Percentiles rank a stretch among this genome's conserved stretches.
phyloP scores from a whole-genome alignment of 2,797 vertebrate species.

The Ptychadena robeensis region DNA sequence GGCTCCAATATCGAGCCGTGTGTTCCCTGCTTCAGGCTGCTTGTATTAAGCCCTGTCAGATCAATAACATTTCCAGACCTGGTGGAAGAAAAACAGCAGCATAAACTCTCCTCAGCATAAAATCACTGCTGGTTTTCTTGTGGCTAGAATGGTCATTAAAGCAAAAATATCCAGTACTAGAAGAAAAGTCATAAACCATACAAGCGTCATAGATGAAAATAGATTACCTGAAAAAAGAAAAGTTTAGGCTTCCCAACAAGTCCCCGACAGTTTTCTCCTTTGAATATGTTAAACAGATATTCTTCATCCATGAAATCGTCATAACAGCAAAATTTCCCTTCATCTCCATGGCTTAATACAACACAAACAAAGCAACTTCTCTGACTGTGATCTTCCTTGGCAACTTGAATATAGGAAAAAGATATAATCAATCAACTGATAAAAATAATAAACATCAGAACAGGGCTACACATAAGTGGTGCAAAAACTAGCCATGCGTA shows the following conservation, averaged over 20 bases:
- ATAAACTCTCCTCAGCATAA: no score
- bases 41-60: no score
- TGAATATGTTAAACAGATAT: constrained; percentile 72
- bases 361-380: constrained; percentile 76
- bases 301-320: constrained; percentile 74
- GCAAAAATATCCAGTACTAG: no score
- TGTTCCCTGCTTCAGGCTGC: no score
- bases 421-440: constrained; percentile 44
- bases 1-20: no score
- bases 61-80: no score
- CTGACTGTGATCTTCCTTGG: constrained; percentile 77
- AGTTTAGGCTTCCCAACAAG: constrained; percentile 80
- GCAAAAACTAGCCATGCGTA: no score
- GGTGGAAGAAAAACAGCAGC: no score
- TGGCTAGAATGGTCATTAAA: no score
- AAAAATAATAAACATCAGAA: neutral
- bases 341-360: constrained; percentile 77
- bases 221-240: constrained; percentile 80
- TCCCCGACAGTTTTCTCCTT: constrained; percentile 74
- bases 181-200: neutral
- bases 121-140: no score
- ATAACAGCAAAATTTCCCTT: constrained; percentile 76
- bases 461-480: no score
- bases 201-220: neutral
- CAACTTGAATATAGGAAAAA: constrained; percentile 64